Conservation (phyloP, 2,113 vertebrate genomes). For the Chitala chitala region DNA sequence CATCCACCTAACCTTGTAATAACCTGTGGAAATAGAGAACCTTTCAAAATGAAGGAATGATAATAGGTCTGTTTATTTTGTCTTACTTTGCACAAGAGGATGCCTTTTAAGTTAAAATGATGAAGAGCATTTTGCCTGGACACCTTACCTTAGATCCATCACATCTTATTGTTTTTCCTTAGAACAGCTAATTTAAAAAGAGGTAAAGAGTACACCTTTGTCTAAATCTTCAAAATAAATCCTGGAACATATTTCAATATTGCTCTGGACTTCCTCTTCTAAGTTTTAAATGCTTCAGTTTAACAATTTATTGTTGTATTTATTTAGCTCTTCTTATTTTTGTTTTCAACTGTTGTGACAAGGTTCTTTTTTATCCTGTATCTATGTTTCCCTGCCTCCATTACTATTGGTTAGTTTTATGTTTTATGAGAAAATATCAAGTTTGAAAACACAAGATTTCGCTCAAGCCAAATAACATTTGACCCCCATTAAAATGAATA, state of each 20-base stretch:
- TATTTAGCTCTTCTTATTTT: conserved; percentile 20
- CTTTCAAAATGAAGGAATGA: no score
- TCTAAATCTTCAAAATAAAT: conserved; percentile 13
- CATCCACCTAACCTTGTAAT: no score
- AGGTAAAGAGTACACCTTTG: no score
- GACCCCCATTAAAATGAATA: conserved; percentile 5
- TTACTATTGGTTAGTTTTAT: not conserved
- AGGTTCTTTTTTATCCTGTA: no score
- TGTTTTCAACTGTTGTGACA: conserved; percentile 13
- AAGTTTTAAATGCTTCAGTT: conserved; percentile 8
- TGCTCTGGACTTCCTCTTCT: not conserved
- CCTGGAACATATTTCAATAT: conserved; percentile 4
- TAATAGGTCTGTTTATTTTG: no score
- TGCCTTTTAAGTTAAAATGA: no score
- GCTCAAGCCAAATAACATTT: conserved; percentile 2
- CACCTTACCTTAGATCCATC: no score
- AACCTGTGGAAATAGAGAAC: no score
- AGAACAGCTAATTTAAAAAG: no score
- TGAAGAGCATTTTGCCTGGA: no score
- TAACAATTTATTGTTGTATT: conserved; percentile 13
- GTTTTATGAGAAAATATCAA: not conserved
- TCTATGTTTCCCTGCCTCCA: not conserved
- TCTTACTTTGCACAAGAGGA: no score
- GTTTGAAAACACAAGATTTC: not conserved
- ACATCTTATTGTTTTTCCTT: no score